Percentiles rank a stretch among this genome's conserved stretches.
Evolutionary conservation across 2,113 vertebrate genomes (phyloP).

Genomic region (Mustelus asterias): DNA sequence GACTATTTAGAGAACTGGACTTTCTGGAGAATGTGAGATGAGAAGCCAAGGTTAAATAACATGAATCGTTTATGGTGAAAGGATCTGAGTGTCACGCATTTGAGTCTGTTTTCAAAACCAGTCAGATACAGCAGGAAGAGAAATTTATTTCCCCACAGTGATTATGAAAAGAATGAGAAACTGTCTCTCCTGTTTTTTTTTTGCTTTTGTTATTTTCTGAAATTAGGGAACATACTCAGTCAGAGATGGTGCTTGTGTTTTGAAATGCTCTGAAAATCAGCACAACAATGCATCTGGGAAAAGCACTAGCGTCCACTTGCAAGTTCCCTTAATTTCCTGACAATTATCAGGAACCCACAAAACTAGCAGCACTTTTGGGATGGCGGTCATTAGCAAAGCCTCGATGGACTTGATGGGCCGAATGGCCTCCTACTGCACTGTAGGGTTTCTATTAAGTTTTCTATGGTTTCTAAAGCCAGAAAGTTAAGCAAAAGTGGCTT

Average conservation of each 20-base stretch:
- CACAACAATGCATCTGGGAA: neutral
- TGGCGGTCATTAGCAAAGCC: neutral
- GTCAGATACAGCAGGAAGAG: neutral
- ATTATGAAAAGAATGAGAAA: neutral
- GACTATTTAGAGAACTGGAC: neutral
- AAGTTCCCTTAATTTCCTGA: neutral
- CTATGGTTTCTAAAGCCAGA: neutral
- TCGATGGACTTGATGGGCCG: too few species aligned
- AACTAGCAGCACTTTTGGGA: neutral
- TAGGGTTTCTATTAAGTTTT: too few species aligned
- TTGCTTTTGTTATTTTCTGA: neutral
- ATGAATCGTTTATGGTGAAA: neutral
- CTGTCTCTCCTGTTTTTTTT: neutral
- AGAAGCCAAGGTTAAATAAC: constrained; percentile 5
- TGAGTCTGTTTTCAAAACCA: neutral
- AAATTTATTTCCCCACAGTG: neutral
- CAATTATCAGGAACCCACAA: neutral
- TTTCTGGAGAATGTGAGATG: neutral
- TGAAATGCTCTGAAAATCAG: neutral
- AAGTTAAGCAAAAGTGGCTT: neutral
- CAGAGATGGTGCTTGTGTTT: neutral
- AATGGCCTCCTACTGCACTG: too few species aligned
- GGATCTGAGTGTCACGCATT: neutral
- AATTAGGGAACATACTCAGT: neutral
- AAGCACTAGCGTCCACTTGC: neutral